Conservation (phyloP, 2,888 invertebrate genomes). For the Morpho achilles region DNA sequence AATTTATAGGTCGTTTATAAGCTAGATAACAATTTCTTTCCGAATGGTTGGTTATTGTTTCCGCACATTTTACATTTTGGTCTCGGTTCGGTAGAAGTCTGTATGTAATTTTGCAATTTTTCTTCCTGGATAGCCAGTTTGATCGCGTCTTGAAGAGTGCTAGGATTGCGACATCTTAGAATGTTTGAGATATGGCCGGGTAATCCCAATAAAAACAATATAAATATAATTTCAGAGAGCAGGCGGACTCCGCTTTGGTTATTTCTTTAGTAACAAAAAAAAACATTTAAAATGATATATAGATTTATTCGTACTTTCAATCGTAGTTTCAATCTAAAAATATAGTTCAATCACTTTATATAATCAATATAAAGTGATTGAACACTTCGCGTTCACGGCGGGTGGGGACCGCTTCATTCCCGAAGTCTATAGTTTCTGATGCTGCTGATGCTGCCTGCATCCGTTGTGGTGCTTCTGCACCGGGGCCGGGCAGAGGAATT, state of each 20-base stretch:
- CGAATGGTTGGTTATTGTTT: not conserved
- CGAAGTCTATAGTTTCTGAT: too few relatives aligned
- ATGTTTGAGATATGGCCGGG: slow-evolving; percentile 2
- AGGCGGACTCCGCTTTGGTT: slow-evolving; percentile 6
- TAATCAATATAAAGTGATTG: too few relatives aligned
- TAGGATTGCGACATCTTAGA: not conserved
- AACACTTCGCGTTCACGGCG: too few relatives aligned
- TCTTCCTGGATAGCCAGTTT: slow-evolving; percentile 3
- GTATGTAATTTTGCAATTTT: slow-evolving; percentile 6
- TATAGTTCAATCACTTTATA: too few relatives aligned
- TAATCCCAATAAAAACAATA: not conserved
- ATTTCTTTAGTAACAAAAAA: too few relatives aligned
- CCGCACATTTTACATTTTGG: not conserved
- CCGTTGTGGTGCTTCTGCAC: too few relatives aligned
- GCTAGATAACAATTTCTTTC: not conserved
- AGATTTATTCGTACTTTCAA: too few relatives aligned
- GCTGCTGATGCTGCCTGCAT: too few relatives aligned
- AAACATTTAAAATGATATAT: too few relatives aligned
- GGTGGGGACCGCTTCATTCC: too few relatives aligned
- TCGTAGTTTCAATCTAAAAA: too few relatives aligned
- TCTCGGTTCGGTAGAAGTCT: not conserved
- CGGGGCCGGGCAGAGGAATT: too few relatives aligned
- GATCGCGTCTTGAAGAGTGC: not conserved
- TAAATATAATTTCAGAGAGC: slow-evolving; percentile 1
- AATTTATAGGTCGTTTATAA: not conserved